Evolutionary conservation across 2,888 invertebrate genomes (phyloP), one percentile per base, ranked within the genome.

Genomic region (Machimus atricapillus): DNA sequence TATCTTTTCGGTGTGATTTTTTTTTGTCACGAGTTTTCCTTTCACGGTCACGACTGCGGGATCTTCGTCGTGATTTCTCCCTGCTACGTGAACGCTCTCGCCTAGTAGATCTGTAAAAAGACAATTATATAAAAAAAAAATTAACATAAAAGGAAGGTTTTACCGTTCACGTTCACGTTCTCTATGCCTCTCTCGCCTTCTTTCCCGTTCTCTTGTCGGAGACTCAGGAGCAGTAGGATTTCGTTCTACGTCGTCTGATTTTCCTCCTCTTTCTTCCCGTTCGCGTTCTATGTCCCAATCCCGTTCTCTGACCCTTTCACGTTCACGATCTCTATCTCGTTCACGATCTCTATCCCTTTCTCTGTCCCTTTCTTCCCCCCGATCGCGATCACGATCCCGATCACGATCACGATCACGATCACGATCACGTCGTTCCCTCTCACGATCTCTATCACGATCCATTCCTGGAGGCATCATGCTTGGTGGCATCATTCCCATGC

Each of bases 1-100:
- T 95, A 77, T 95, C 95, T 89, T 96, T 95, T 58, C 96, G 95
- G 90, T 97, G 95, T 19, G 94, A 93, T 91, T 94, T 94, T 93
- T 95, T 96, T 92, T 95, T 95, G 85, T 94, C 94, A 88, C 93
- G 94, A 87, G 95, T 94, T 76, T 96, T 96, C 77, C 96, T 94
- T 56, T 93, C 93, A 86, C 94, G 93, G 52, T 94, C 94, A 43
- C 94, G 93, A 73, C 93, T 94, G 89, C 94, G 92, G 0, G 95
- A 95, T 86, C 95, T 93, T 12, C 95, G 95, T 14, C 95, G 93
- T n/a, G 95, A 95, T 87, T 95, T 93, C 88, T 95, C 95, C 19
- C 95, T 93, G 87, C 95, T 93, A 90, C 95, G 95, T 6, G 95
- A 95, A 88, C 95, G 94, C 37, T 92, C 92, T 14, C 91, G 90